Evolutionary conservation across 2,888 invertebrate species (phyloP).

Genomic region (Dicycla oo): DNA sequence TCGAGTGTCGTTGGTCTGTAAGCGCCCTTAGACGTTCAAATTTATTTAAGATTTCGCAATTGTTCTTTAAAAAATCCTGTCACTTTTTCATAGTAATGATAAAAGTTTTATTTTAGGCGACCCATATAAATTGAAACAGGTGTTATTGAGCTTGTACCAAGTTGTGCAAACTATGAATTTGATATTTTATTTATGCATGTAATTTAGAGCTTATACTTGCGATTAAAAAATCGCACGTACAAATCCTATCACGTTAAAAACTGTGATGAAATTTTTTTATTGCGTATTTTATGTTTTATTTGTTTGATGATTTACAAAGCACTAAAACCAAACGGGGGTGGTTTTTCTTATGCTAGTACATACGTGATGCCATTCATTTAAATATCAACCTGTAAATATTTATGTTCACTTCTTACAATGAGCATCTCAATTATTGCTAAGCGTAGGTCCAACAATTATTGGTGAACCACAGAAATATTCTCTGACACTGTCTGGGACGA

Average conservation of each 20-base stretch:
- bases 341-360: background rate
- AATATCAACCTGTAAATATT: background rate
- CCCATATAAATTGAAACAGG: conserved; percentile 17
- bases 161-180: conserved; percentile 26
- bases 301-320: conserved; percentile 5
- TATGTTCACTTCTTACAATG: too few species aligned
- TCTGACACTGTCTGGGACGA: too few species aligned
- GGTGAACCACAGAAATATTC: too few species aligned
- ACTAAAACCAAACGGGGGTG: background rate
- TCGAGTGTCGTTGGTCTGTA: too few species aligned
- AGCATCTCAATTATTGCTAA: background rate
- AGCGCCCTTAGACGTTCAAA: too few species aligned
- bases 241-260: conserved; percentile 27
- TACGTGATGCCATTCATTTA: background rate
- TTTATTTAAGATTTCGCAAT: too few species aligned
- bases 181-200: conserved; percentile 40
- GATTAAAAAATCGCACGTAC: conserved; percentile 34
- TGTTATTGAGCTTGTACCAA: conserved; percentile 25
- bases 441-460: background rate
- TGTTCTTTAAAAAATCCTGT: too few species aligned
- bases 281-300: conserved; percentile 1
- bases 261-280: conserved; percentile 27
- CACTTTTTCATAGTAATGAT: background rate
- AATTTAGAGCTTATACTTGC: conserved; percentile 34
- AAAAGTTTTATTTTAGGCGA: conserved; percentile 4